phyloP scores from a whole-genome alignment of 1,140 invertebrate genomes.

The Polypedilum pembai region DNA sequence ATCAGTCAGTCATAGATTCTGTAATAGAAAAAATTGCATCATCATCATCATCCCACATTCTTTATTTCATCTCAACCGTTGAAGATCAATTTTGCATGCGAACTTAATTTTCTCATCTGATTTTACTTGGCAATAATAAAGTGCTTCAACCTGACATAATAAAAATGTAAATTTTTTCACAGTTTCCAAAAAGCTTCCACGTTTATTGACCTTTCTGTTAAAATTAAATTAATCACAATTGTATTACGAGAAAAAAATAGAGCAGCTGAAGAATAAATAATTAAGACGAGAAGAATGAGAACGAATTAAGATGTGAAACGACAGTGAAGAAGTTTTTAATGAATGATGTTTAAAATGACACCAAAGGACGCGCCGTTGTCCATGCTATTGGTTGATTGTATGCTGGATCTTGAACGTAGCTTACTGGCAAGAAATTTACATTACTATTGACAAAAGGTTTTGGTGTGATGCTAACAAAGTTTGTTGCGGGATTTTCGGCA shows the following conservation, averaged over 20 bases:
- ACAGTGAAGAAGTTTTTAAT: background rate
- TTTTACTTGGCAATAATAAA: too few species aligned
- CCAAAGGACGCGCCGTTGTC: background rate
- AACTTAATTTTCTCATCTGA: too few species aligned
- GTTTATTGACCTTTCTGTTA: slow-evolving; percentile 6
- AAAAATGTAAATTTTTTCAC: too few species aligned
- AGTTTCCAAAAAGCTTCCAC: too few species aligned
- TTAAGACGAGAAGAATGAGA: background rate
- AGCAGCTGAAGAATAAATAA: slow-evolving; percentile 18
- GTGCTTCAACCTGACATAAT: too few species aligned
- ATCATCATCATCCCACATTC: too few species aligned
- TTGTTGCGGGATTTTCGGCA: background rate
- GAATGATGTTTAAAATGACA: background rate
- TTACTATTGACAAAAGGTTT: background rate
- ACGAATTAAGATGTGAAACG: background rate
- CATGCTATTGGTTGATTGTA: slow-evolving; percentile 11
- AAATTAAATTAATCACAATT: background rate
- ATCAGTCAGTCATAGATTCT: too few species aligned
- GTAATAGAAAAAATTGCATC: too few species aligned
- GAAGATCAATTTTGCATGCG: too few species aligned
- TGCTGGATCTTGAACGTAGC: background rate
- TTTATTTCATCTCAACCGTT: too few species aligned
- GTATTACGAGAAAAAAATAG: background rate
- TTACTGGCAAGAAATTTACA: background rate
- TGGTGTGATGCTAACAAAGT: background rate